Conservation (phyloP, 1,140 invertebrate genomes). For the Mycetomoellerius zeteki region DNA sequence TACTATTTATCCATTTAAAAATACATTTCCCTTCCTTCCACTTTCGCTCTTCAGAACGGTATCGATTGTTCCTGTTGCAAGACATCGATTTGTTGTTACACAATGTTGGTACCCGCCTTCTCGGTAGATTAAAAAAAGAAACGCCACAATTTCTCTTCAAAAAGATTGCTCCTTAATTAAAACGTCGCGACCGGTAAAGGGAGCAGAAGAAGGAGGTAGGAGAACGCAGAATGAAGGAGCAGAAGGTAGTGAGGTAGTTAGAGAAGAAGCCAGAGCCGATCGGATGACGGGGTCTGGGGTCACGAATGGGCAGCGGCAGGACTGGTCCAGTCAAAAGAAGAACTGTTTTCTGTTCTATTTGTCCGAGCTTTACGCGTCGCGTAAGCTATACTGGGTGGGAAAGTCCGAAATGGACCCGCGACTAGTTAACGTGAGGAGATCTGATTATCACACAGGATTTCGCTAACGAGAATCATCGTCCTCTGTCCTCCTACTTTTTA, state of each 20-base stretch:
- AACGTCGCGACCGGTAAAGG: conserved; percentile 53
- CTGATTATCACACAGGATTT: not conserved
- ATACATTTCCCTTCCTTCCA: not conserved
- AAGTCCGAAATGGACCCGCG: conserved; percentile 51
- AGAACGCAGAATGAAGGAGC: conserved; percentile 34
- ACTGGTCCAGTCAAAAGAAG: conserved; percentile 83
- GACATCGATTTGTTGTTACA: conserved; percentile 48
- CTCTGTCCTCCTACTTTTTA: not conserved
- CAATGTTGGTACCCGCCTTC: conserved; percentile 14
- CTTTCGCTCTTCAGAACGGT: not conserved
- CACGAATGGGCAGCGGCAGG: conserved; percentile 85
- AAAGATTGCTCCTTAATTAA: conserved; percentile 70
- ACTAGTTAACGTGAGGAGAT: conserved; percentile 50
- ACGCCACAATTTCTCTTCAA: conserved; percentile 38
- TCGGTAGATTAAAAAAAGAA: conserved; percentile 53
- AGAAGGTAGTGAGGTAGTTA: conserved; percentile 54
- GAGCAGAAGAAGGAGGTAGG: not conserved
- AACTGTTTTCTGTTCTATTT: conserved; percentile 81
- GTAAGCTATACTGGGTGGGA: conserved; percentile 81
- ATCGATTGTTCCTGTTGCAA: conserved; percentile 28
- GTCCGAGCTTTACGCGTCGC: conserved; percentile 78
- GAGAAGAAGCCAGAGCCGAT: conserved; percentile 66
- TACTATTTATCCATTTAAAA: not conserved
- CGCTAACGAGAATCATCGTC: not conserved
- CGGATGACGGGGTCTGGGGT: conserved; percentile 83